Percentiles rank a stretch among this genome's conserved stretches.
Conservation (phyloP, 2,797 vertebrate species). For the Silurus aristotelis region DNA sequence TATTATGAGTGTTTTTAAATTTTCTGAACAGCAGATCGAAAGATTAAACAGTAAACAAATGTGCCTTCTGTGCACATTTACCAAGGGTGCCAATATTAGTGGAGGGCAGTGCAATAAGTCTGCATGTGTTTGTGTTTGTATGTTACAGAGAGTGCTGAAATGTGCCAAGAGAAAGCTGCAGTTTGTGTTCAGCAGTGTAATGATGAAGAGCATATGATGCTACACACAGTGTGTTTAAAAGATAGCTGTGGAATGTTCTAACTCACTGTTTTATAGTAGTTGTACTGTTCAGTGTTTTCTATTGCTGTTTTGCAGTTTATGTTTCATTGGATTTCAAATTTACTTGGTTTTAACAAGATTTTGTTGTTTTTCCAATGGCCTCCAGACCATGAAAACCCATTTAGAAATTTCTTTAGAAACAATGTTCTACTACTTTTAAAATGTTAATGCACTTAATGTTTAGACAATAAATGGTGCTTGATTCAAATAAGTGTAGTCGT, state of each 20-base stretch:
- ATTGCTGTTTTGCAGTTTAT: neutral
- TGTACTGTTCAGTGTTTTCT: neutral
- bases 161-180: slow-evolving; percentile 69
- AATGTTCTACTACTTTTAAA: neutral
- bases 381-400: neutral
- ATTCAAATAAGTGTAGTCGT: neutral
- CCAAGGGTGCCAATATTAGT: too few species aligned
- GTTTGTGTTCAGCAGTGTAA: slow-evolving; percentile 55
- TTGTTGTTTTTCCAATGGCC: neutral
- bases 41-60: too few species aligned
- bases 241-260: neutral
- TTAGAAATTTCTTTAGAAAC: neutral
- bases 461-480: neutral
- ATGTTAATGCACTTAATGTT: neutral
- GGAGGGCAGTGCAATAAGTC: neutral
- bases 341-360: neutral
- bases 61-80: too few species aligned
- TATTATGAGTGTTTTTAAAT: too few species aligned
- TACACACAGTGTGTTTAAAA: neutral
- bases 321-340: neutral
- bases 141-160: slow-evolving; percentile 35
- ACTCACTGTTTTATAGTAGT: neutral
- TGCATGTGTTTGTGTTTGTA: slow-evolving; percentile 10
- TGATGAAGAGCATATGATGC: slow-evolving; percentile 22
- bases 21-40: too few species aligned